phyloP scores from a whole-genome alignment of 2,888 invertebrate genomes.

The Morinoia aosen region DNA sequence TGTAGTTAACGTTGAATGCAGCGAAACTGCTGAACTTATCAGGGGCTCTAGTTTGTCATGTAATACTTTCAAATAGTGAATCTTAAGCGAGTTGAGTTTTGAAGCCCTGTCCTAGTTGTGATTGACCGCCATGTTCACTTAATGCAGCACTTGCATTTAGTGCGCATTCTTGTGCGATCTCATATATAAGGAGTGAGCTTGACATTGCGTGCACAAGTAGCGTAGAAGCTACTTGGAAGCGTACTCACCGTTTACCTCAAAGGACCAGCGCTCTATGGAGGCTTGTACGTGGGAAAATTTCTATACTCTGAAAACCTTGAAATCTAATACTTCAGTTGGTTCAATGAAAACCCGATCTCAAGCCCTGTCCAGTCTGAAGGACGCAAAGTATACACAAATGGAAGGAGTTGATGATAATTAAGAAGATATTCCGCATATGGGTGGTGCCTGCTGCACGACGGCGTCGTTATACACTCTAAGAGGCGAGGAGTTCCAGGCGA shows the following conservation, averaged over 20 bases:
- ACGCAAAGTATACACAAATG: not conserved
- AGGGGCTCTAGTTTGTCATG: not conserved
- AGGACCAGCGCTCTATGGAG: not conserved
- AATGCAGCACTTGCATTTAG: no score
- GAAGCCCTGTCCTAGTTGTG: not conserved
- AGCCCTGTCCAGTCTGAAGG: not conserved
- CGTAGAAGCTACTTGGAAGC: not conserved
- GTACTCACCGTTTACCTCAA: not conserved
- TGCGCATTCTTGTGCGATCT: not conserved
- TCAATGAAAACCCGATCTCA: not conserved
- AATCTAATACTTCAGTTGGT: not conserved
- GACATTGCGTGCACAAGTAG: not conserved
- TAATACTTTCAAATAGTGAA: not conserved
- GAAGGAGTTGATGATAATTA: not conserved
- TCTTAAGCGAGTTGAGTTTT: not conserved
- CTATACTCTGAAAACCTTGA: not conserved
- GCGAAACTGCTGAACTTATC: not conserved
- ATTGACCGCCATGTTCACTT: not conserved
- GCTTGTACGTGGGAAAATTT: not conserved
- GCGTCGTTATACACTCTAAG: conserved; percentile 56
- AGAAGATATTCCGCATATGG: conserved; percentile 54
- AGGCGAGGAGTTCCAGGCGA: conserved; percentile 49
- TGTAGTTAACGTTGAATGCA: not conserved
- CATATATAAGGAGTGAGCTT: not conserved
- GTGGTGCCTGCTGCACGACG: conserved; percentile 50